Conservation (phyloP, 2,888 invertebrate species). For the Drosophila merina region DNA sequence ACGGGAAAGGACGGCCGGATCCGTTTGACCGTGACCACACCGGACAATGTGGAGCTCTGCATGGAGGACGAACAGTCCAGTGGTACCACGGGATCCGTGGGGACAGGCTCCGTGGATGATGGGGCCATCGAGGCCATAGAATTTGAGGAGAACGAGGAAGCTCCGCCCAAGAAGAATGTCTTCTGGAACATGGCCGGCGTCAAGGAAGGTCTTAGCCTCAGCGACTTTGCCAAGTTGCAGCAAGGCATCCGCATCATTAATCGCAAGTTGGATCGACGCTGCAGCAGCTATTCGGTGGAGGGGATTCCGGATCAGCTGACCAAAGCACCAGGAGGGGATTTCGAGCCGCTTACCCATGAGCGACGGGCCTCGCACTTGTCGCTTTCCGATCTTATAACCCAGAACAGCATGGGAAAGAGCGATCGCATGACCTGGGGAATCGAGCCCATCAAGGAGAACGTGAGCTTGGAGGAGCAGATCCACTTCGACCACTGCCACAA, state of each 20-base stretch:
- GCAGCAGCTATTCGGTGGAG: constrained; percentile 70
- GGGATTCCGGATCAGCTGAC: constrained; percentile 26
- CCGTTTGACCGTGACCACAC: constrained; percentile 82
- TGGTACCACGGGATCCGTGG: constrained; percentile 47
- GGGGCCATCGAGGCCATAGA: constrained; percentile 82
- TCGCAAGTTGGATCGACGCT: constrained; percentile 70
- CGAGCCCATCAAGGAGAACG: constrained; percentile 82
- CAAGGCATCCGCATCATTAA: constrained; percentile 69
- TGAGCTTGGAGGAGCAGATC: constrained; percentile 81
- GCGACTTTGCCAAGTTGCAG: constrained; percentile 74
- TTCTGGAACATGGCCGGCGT: constrained; percentile 81
- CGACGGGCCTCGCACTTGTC: constrained; percentile 75
- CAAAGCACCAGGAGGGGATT: constrained; percentile 15
- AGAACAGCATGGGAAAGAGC: constrained; percentile 82
- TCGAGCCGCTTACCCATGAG: constrained; percentile 56
- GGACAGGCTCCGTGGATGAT: constrained; percentile 65
- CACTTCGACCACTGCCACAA: constrained; percentile 79
- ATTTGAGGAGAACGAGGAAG: constrained; percentile 63
- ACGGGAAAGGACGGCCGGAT: constrained; percentile 73
- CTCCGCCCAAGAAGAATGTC: constrained; percentile 66
- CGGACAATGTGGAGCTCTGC: constrained; percentile 81
- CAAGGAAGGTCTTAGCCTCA: constrained; percentile 81
- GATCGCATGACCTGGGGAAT: constrained; percentile 83
- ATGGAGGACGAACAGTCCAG: constrained; percentile 76
- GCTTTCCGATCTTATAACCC: constrained; percentile 82